These are phyloP conservation scores for Theocolax elegans DNA, from an alignment of 1,140 invertebrate genomes.

Conservation along the genomic window DNA sequence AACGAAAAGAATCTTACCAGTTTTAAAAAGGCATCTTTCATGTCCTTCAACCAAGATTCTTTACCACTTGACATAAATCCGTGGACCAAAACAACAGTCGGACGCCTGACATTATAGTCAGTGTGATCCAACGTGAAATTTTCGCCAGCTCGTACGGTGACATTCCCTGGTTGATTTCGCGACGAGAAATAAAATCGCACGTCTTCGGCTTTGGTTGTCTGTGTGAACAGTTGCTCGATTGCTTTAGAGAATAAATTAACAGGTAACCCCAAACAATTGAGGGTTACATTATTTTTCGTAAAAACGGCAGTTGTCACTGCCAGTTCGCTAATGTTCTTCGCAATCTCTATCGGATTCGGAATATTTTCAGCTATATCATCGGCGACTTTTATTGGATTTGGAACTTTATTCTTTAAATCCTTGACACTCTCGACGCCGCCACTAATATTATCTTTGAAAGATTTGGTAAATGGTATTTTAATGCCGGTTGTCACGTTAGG, in stretches of 20 bases:
- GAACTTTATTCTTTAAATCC: not conserved
- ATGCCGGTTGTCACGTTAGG: no score
- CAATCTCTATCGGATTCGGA: not conserved
- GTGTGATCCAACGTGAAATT: constrained; percentile 71
- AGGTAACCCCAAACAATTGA: constrained; percentile 14
- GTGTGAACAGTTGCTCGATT: not conserved
- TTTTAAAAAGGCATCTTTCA: constrained; percentile 67
- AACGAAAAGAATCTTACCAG: constrained; percentile 65
- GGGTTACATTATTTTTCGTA: not conserved
- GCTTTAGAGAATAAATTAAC: not conserved
- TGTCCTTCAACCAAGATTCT: constrained; percentile 66
- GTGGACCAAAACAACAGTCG: constrained; percentile 69
- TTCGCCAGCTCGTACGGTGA: constrained; percentile 56
- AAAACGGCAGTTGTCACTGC: not conserved
- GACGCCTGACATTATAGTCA: constrained; percentile 65
- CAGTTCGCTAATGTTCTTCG: not conserved
- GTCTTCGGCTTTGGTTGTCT: constrained; percentile 47
- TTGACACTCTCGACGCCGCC: not conserved
- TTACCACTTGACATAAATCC: constrained; percentile 71
- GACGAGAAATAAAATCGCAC: constrained; percentile 58
- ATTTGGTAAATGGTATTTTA: no score
- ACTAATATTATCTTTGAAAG: no score
- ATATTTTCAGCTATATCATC: not conserved
- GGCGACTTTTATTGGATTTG: not conserved
- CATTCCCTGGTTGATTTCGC: constrained; percentile 47